Percentiles rank a stretch among this genome's conserved stretches.
These are phyloP conservation scores for Chloroceryle amazona DNA, from an alignment of 2,797 vertebrate species.

Conservation along the genomic window DNA sequence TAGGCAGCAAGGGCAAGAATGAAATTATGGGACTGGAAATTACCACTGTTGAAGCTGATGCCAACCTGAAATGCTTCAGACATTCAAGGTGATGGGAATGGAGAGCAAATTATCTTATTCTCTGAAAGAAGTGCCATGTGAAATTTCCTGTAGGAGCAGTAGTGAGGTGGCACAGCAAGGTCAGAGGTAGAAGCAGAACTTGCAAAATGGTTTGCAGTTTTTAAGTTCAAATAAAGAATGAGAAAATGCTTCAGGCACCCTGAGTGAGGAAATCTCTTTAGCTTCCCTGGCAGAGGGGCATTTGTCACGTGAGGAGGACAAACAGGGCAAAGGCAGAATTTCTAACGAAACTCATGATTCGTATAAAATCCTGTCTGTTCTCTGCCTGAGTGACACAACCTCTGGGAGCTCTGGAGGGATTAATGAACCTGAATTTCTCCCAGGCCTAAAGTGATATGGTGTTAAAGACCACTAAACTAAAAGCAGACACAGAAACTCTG, in stretches of 20 bases:
- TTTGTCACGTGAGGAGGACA: background rate
- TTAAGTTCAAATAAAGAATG: background rate
- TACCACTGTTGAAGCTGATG: background rate
- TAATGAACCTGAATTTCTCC: background rate
- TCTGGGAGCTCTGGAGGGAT: background rate
- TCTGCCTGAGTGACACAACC: background rate
- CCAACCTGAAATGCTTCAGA: conserved; percentile 11
- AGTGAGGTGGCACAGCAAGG: background rate
- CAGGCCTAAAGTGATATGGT: background rate
- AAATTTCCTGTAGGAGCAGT: background rate
- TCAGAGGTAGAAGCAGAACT: background rate
- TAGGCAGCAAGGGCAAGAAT: conserved; percentile 31
- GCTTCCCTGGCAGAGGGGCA: background rate
- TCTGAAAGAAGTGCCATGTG: background rate
- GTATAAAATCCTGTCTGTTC: background rate
- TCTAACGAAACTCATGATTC: background rate
- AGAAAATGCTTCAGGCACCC: background rate
- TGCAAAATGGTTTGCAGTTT: background rate
- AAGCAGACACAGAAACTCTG: background rate
- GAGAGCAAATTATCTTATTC: background rate
- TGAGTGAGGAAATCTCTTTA: background rate
- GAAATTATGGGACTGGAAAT: conserved; percentile 53
- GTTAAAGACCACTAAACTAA: background rate
- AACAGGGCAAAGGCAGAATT: background rate
- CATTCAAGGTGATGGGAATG: background rate